Base-by-base conservation (phyloP, 2,888 invertebrate species). In the Acanthosepion esculentum region DNA sequence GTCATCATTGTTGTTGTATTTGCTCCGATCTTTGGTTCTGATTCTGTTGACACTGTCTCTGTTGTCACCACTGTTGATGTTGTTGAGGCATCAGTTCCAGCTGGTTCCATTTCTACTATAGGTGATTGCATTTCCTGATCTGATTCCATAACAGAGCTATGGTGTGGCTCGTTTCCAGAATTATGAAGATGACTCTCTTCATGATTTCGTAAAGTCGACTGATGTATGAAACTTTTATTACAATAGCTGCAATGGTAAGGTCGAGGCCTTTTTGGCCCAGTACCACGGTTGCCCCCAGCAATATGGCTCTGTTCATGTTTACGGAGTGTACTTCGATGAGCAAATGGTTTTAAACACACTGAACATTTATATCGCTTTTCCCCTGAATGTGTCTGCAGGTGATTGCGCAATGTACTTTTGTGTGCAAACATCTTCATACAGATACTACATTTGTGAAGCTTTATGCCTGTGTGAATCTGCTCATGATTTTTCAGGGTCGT, bases 311-410 rank as follows among this genome's bases (percentile, higher is more conserved):
- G 93, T 29, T 93, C 50, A 33, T 93, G 93, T 18, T 93, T 93
- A 29, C 93, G 93, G n/a, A 93, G 93, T 6, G 93, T 93, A 48
- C 93, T 93, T 50, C 53, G 48, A 93, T 93, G 93, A 29, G 93
- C 93, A 93, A 93, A 93, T 1, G 93, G 93, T 93, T 50, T 93
- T 26, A 93, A 29, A 93, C 93, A 93, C 10, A 93, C 48, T 4
- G 53, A 93, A 53, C 93, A 93, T 93, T 93, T 93, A 29, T 53
- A 93, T 5, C 48, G 93, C n/a, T 93, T 93, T 93, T 93, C 93
- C 3, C 93, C 93, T 18, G 93, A 93, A 26, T 93, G 93, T 29
- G 93, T 93, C 15, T 93, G 93, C 29, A 93, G 48, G 29, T 93
- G 93, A n/a, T 93, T 93, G 53, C 93, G 93, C 53, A 93, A 29